phyloP scores from a whole-genome alignment of 2,797 vertebrate species.

The Sebastes alutus region DNA sequence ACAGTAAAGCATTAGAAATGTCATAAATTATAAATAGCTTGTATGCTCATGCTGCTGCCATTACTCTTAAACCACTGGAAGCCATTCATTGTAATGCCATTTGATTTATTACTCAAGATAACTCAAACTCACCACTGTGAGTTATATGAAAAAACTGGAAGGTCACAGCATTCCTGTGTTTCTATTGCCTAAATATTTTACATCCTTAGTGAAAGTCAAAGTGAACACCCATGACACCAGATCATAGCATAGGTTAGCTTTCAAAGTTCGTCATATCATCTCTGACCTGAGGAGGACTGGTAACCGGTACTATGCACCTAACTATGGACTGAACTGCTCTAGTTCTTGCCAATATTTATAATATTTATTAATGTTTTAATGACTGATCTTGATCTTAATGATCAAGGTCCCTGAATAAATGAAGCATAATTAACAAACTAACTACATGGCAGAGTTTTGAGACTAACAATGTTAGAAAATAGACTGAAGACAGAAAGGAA shows the following conservation, averaged over 20 bases:
- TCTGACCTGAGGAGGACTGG: neutral
- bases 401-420: neutral
- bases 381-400: neutral
- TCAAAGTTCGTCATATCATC: neutral
- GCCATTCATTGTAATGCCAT: neutral
- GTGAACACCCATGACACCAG: neutral
- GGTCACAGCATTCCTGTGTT: conserved; percentile 23
- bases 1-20: neutral
- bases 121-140: conserved; percentile 16
- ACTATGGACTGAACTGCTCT: neutral
- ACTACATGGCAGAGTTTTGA: neutral
- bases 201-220: neutral
- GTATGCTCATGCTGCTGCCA: neutral
- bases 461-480: neutral
- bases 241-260: neutral
- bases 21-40: neutral
- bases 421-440: neutral
- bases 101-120: conserved; percentile 6
- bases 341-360: neutral
- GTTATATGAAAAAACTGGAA: neutral
- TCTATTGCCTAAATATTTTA: neutral
- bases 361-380: neutral
- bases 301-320: neutral
- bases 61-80: conserved; percentile 5
- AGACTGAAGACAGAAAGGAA: conserved; percentile 7